These are phyloP conservation scores for Teleogryllus occipitalis DNA, from an alignment of 1,140 invertebrate genomes.

Conservation along the genomic window DNA sequence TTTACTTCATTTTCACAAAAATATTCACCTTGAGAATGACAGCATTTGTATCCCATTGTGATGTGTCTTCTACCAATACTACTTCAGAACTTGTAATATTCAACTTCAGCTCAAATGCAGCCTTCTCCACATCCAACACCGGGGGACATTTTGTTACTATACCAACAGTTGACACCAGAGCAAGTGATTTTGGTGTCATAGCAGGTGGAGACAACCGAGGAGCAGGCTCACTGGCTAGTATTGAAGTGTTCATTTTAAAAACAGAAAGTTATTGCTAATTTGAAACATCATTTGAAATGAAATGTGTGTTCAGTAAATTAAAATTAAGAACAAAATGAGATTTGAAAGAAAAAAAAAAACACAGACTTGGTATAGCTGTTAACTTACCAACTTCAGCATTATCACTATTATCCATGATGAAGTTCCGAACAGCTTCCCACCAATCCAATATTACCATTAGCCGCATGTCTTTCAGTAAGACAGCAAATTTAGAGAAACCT, in stretches of 20 bases:
- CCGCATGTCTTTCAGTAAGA: constrained; percentile 91
- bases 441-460: constrained; percentile 90
- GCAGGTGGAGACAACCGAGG: neutral
- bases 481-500: constrained; percentile 73
- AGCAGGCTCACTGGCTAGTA: neutral
- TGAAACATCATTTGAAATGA: no score
- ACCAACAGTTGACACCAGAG: neutral
- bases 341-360: no score
- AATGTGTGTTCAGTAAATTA: no score
- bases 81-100: constrained; percentile 94
- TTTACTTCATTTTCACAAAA: no score
- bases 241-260: neutral
- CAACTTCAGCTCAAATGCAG: constrained; percentile 76
- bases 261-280: no score
- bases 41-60: constrained; percentile 80
- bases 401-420: constrained; percentile 47
- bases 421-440: constrained; percentile 79
- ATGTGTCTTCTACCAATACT: constrained; percentile 85
- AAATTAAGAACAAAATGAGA: no score
- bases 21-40: constrained; percentile 75
- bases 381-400: neutral
- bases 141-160: neutral
- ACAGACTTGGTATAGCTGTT: neutral
- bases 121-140: constrained; percentile 16
- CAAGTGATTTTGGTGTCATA: neutral